phyloP scores from a whole-genome alignment of 1,140 invertebrate genomes.

The Diploscapter pachys region DNA sequence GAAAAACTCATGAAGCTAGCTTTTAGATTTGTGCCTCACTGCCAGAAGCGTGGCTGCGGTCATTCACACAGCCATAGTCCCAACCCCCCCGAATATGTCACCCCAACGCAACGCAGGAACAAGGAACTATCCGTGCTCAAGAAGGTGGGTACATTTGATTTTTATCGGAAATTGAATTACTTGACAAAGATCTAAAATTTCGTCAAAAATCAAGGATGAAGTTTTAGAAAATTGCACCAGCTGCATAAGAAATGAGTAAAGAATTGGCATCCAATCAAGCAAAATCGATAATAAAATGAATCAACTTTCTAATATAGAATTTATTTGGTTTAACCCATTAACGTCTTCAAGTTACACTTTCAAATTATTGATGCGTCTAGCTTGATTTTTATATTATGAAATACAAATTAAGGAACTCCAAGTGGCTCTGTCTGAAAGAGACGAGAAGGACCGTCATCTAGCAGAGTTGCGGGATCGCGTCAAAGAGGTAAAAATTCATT shows the following conservation, averaged over 20 bases:
- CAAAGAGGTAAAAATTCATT: constrained; percentile 46
- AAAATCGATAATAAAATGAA: constrained; percentile 10
- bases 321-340: no score
- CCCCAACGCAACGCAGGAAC: constrained; percentile 51
- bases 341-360: no score
- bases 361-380: no score
- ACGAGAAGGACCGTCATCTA: constrained; percentile 50
- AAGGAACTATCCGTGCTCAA: constrained; percentile 35
- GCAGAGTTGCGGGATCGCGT: constrained; percentile 50
- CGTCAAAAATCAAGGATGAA: not conserved
- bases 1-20: not conserved
- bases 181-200: no score
- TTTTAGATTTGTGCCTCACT: constrained; percentile 50
- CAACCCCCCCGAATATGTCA: constrained; percentile 48
- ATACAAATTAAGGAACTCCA: constrained; percentile 37
- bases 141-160: constrained; percentile 3
- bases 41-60: constrained; percentile 53
- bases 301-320: not conserved
- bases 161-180: not conserved
- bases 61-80: constrained; percentile 32
- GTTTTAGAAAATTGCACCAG: constrained; percentile 6
- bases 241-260: not conserved
- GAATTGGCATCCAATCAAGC: constrained; percentile 13
- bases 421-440: constrained; percentile 23
- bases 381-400: not conserved